Percentiles rank a stretch among this genome's conserved stretches.
These are phyloP conservation scores for Mermis nigrescens DNA, from an alignment of 2,888 invertebrate species.

Conservation along the genomic window DNA sequence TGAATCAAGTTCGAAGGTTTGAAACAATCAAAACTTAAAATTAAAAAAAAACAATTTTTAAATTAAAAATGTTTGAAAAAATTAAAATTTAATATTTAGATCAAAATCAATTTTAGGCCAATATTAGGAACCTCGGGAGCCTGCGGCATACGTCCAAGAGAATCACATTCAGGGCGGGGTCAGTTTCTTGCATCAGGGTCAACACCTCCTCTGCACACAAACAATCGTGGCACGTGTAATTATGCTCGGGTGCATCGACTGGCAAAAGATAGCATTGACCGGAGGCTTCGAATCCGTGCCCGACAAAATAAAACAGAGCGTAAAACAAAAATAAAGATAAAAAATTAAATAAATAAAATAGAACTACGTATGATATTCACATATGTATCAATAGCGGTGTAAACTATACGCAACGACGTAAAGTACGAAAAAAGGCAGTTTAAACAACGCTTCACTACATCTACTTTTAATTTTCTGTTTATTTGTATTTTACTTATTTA, in stretches of 20 bases:
- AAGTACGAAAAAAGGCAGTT: too few species aligned
- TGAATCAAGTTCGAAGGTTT: background rate
- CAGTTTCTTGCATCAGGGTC: slow-evolving; percentile 27
- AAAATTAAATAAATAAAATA: background rate
- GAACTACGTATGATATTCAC: background rate
- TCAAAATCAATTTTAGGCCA: too few species aligned
- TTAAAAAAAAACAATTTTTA: background rate
- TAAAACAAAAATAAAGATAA: slow-evolving; percentile 14
- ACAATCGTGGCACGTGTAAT: slow-evolving; percentile 17
- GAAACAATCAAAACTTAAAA: background rate
- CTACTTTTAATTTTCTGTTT: background rate
- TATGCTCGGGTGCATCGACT: slow-evolving; percentile 31
- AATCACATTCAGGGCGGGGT: slow-evolving; percentile 33
- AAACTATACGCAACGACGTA: too few species aligned
- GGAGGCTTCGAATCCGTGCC: slow-evolving; percentile 36
- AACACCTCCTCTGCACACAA: slow-evolving; percentile 27
- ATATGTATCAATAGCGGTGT: too few species aligned
- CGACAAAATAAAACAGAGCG: slow-evolving; percentile 36
- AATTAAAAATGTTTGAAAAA: too few species aligned
- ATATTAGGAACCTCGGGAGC: background rate
- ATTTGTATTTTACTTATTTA: too few species aligned
- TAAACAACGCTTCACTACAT: too few species aligned
- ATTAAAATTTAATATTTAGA: too few species aligned
- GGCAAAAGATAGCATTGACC: slow-evolving; percentile 36
- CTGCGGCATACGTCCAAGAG: slow-evolving; percentile 35